Percentiles rank a stretch among this genome's conserved stretches.
Conservation (phyloP, 2,888 invertebrate species). For the Seira musarum region DNA sequence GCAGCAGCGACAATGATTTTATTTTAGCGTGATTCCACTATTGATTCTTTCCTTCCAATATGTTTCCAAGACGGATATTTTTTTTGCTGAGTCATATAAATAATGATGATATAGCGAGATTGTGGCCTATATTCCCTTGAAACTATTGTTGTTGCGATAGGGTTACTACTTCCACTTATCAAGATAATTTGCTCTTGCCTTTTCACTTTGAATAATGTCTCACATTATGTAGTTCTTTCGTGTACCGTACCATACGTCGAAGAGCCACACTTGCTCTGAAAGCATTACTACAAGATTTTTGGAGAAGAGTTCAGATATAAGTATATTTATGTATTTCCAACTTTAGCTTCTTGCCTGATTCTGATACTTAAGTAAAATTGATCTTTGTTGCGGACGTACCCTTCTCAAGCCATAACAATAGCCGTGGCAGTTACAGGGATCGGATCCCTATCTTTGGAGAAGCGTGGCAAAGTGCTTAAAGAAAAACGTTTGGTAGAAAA, state of each 20-base stretch:
- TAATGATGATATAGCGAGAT: slow-evolving; percentile 1
- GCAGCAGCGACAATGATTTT: no score
- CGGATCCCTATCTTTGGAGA: not conserved
- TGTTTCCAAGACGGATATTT: no score
- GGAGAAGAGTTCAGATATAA: no score
- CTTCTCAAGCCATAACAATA: not conserved
- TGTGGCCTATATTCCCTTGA: not conserved
- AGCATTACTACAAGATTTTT: no score
- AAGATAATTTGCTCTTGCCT: slow-evolving; percentile 1
- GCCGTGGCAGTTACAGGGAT: not conserved
- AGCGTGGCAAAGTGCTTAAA: slow-evolving; percentile 1
- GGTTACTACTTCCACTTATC: not conserved
- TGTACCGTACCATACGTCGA: not conserved
- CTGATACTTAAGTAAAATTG: not conserved
- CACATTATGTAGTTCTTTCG: not conserved
- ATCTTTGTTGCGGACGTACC: not conserved
- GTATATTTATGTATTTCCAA: not conserved
- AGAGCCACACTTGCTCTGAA: not conserved
- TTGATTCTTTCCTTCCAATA: no score
- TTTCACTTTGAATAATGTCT: slow-evolving; percentile 26
- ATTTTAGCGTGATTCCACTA: no score
- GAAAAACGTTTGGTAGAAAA: slow-evolving; percentile 2
- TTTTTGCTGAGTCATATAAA: not conserved
- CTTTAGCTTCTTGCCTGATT: not conserved
- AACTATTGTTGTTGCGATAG: not conserved